Evolutionary conservation across 2,113 vertebrate species (phyloP).

Genomic region (Xiphophorus couchianus): DNA sequence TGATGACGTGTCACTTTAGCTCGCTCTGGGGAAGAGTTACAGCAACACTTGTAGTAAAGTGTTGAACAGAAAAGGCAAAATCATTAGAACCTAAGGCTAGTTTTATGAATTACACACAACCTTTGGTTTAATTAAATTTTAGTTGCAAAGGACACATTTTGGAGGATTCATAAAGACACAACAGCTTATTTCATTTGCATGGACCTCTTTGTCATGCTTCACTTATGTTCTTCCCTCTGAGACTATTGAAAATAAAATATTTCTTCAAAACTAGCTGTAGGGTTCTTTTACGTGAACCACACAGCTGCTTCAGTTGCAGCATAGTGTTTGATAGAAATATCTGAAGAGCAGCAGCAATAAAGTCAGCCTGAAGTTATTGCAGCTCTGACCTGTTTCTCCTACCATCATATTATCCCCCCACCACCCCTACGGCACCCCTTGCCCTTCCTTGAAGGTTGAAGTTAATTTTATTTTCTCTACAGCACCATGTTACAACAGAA

Average conservation of each 20-base stretch:
- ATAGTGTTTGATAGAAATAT: slow-evolving; percentile 1
- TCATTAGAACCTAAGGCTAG: slow-evolving; percentile 71
- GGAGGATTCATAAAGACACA: slow-evolving; percentile 50
- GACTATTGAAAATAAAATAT: background rate
- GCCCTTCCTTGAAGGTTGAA: background rate
- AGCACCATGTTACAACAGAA: background rate
- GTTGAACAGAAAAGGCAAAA: slow-evolving; percentile 72
- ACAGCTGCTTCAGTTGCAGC: slow-evolving; percentile 4
- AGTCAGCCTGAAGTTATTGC: slow-evolving; percentile 21
- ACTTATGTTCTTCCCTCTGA: slow-evolving; percentile 1
- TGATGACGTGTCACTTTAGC: slow-evolving; percentile 80
- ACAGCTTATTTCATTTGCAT: slow-evolving; percentile 46
- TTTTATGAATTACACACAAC: slow-evolving; percentile 75
- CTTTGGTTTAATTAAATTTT: slow-evolving; percentile 73
- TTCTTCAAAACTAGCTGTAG: slow-evolving; percentile 4
- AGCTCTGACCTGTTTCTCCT: background rate
- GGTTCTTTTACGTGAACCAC: background rate
- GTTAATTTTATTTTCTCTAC: background rate
- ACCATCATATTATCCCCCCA: background rate
- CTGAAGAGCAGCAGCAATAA: slow-evolving; percentile 11
- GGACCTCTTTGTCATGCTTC: slow-evolving; percentile 42
- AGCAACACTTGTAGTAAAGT: slow-evolving; percentile 77
- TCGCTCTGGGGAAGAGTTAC: slow-evolving; percentile 76
- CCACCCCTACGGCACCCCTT: too few species aligned
- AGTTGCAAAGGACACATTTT: slow-evolving; percentile 63